Percentiles rank a stretch among this genome's conserved stretches.
Evolutionary conservation across 1,140 invertebrate species (phyloP).

Genomic region (Drosophila bocqueti): DNA sequence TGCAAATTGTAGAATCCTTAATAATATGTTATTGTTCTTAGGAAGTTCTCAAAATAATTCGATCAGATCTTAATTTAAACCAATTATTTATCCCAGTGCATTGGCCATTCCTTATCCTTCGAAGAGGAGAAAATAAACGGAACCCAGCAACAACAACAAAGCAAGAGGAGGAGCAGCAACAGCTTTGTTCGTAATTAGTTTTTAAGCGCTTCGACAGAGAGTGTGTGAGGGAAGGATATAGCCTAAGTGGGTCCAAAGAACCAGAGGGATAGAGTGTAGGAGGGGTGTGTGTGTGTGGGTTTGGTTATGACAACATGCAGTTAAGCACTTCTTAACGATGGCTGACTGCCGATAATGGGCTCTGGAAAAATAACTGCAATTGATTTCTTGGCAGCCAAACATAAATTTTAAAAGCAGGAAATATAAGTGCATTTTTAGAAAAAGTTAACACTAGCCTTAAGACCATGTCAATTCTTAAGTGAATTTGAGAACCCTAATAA

Average conservation of each 20-base stretch:
- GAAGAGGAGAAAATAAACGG: conserved; percentile 28
- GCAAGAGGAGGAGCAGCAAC: conserved; percentile 44
- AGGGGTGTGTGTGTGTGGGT: conserved; percentile 33
- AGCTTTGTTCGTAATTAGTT: conserved; percentile 83
- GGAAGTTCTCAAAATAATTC: background rate
- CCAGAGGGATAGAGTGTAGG: conserved; percentile 10
- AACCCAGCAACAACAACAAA: conserved; percentile 40
- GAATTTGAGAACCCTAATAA: background rate
- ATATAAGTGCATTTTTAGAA: background rate
- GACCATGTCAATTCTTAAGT: background rate
- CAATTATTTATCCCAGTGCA: conserved; percentile 14
- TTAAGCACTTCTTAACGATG: conserved; percentile 78
- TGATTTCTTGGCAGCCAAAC: conserved; percentile 68
- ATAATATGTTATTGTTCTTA: background rate
- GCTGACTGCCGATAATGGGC: conserved; percentile 74
- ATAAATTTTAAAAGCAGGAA: conserved; percentile 27
- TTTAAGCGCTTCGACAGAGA: conserved; percentile 64
- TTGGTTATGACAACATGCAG: conserved; percentile 79
- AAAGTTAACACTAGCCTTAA: background rate
- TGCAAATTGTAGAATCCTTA: background rate
- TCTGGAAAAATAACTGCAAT: conserved; percentile 64
- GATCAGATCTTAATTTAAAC: background rate
- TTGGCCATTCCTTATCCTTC: conserved; percentile 25
- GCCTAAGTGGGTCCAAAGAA: conserved; percentile 33
- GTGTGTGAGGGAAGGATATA: conserved; percentile 37